These are phyloP conservation scores for Elephantulus edwardii DNA, from an alignment of 2,113 vertebrate species.

Conservation along the genomic window DNA sequence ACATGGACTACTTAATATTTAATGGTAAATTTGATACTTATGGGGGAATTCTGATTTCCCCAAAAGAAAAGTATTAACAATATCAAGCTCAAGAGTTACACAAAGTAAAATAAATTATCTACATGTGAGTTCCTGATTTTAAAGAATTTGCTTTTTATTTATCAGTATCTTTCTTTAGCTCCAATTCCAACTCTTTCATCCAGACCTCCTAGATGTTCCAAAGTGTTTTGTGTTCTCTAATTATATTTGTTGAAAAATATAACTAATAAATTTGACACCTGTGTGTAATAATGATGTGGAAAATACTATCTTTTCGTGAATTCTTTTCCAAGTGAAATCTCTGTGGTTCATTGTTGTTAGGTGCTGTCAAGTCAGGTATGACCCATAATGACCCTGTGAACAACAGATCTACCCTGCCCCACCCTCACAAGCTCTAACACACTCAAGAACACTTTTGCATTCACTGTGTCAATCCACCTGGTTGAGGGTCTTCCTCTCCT, in stretches of 20 bases:
- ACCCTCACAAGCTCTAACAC: no score
- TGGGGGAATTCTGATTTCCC: not conserved
- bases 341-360: no score
- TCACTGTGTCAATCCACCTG: no score
- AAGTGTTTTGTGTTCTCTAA: not conserved
- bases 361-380: no score
- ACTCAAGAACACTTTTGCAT: no score
- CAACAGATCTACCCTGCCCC: no score
- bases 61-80: slow-evolving; percentile 6
- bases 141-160: not conserved
- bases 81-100: not conserved
- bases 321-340: slow-evolving; percentile 18
- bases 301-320: not conserved
- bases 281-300: not conserved
- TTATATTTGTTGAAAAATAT: not conserved
- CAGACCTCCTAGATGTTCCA: not conserved
- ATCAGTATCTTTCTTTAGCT: not conserved
- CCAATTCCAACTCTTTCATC: not conserved
- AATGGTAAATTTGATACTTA: not conserved
- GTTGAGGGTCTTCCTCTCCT: no score
- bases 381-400: no score
- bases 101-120: slow-evolving; percentile 9
- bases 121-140: not conserved
- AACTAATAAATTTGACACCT: slow-evolving; percentile 20
- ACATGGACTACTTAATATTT: not conserved